Conservation (phyloP, 92 coral and sea anemone species). For the Porites divaricata region DNA sequence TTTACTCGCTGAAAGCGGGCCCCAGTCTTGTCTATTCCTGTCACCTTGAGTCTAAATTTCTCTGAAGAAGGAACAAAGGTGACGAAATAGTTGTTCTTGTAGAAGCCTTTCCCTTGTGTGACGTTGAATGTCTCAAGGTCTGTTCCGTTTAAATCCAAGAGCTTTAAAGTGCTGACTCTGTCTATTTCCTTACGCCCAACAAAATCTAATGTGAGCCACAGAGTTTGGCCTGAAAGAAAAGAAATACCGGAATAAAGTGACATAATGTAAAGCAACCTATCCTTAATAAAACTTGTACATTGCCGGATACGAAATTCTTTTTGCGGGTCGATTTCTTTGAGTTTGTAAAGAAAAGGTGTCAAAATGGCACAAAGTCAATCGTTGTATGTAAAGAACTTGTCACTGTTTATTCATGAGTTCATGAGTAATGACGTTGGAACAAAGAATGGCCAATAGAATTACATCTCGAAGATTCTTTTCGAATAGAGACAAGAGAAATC, state of each 20-base stretch:
- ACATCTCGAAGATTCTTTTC: no score
- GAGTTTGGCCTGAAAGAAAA: conserved; percentile 13
- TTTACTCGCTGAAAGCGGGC: conserved; percentile 47
- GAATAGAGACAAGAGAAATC: no score
- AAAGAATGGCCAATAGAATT: no score
- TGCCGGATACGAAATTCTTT: no score
- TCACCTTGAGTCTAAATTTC: conserved; percentile 40
- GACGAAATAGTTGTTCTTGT: conserved; percentile 49
- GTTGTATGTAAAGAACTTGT: no score
- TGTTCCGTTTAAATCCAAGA: conserved; percentile 45
- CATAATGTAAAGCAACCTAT: not conserved
- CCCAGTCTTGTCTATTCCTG: conserved; percentile 40
- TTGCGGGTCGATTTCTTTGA: no score
- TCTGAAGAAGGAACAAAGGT: conserved; percentile 36
- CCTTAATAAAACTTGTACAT: no score
- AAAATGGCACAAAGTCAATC: no score
- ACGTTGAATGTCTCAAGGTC: conserved; percentile 48
- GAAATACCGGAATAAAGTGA: not conserved
- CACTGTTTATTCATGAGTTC: no score
- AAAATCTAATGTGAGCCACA: conserved; percentile 22
- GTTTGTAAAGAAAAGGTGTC: no score
- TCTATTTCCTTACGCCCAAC: conserved; percentile 15
- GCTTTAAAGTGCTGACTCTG: conserved; percentile 16
- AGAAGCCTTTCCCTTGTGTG: conserved; percentile 60
- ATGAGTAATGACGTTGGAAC: no score